Base-by-base conservation (phyloP, 1,140 invertebrate genomes). In the Aphaenogaster rudis region DNA sequence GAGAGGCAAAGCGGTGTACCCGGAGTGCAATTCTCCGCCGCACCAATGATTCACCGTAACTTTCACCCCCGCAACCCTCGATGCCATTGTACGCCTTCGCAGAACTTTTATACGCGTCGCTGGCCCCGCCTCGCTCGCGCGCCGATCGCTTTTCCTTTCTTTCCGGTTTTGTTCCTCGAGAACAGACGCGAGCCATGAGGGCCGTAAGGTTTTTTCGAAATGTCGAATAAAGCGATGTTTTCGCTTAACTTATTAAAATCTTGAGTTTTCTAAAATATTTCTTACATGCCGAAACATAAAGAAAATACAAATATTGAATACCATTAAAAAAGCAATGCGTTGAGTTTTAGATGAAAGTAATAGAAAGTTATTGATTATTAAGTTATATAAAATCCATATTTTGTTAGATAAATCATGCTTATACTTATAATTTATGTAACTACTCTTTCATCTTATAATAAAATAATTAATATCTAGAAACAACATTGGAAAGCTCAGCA, bases 31-130 rank as follows among this genome's bases (percentile, higher is more conserved):
- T 84, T 64, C 63, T 61, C 76, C 52, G 50, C 61, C 79, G 36
- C 85, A 52, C 64, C 85, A 71, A 86, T 86, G 85, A 86, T 86
- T 86, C 85, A 86, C 85, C 85, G 45, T 67, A 86, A 81, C 85
- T 82, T 74, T 84, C 80, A 84, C 17, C 80, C 67, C 72, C 54
- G 21, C 36, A 48, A 28, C 28, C n/a, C 33, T 52, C 66, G 79
- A 72, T 74, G 67, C 80, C 86, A 87, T 87, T 85, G 86, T 87
- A 71, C 48, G 57, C 79, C 45, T 87, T 45, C 64, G 54, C 67
- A 42, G 48, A 84, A 84, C 67, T 84, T 84, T 84, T 87, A 84
- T 87, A 66, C 67, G 79, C 80, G 45, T 79, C 80, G 66, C 59
- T 64, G 45, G 21, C 79, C 50, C 54, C 48, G 63, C 48, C 33